These are phyloP conservation scores for Frieseomelitta varia DNA, from an alignment of 1,140 invertebrate genomes.

Conservation along the genomic window DNA sequence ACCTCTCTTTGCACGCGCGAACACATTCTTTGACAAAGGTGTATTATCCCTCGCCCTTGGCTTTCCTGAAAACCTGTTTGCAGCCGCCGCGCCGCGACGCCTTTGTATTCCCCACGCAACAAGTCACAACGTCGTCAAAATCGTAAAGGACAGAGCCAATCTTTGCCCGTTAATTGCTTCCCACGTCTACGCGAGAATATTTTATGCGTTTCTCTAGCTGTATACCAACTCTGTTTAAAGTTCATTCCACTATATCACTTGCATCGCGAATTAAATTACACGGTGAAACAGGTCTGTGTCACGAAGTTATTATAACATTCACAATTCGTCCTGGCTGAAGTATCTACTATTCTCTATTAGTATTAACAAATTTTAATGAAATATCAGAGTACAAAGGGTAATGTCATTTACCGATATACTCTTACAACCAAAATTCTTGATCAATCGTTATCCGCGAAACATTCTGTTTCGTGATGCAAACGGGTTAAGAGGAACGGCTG, in stretches of 20 bases:
- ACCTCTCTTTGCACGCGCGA: conserved; percentile 54
- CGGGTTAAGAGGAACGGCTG: not conserved
- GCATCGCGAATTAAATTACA: no score
- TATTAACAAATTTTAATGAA: no score
- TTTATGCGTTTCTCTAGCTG: not conserved
- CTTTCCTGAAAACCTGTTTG: conserved; percentile 51
- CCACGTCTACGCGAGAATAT: not conserved
- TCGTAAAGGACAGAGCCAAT: not conserved
- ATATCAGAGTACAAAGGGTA: no score
- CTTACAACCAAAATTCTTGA: no score
- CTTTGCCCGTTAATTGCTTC: conserved; percentile 11
- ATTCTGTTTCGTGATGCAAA: no score
- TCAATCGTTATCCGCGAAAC: no score
- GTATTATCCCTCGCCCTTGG: conserved; percentile 47
- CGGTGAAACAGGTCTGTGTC: no score
- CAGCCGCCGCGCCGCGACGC: not conserved
- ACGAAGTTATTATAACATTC: no score
- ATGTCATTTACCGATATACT: no score
- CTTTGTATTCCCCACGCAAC: conserved; percentile 20
- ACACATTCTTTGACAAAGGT: conserved; percentile 55
- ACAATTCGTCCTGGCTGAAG: no score
- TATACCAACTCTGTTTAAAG: not conserved
- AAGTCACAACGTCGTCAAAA: conserved; percentile 39
- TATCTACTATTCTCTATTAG: no score
- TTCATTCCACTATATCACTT: no score